Evolutionary conservation across 2,113 vertebrate species (phyloP), one percentile per base, ranked within the genome.

Genomic region (Otolemur garnettii): DNA sequence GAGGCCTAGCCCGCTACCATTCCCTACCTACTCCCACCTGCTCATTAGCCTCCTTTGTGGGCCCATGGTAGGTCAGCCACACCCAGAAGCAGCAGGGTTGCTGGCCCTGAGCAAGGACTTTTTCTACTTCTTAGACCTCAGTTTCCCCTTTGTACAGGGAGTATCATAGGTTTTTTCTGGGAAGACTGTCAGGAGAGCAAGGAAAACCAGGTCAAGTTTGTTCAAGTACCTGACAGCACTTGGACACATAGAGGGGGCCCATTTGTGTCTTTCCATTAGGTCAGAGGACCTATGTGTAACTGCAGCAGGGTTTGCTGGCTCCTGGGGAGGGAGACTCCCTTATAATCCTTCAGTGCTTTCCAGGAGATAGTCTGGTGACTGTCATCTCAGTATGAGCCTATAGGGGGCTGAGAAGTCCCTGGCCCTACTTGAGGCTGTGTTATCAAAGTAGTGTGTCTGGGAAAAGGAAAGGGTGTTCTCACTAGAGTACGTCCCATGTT

Each of bases 401-500:
- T 64, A 10, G 68, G 71, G 80, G 55, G 28, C 64, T 59, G 24
- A 75, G 89, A 24, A 19, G 42, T 86, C 57, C 2, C 7, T 45
- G 62, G 87, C 62, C 11, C 17, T n/a, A 87, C 30, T 19, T 5
- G 19, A 88, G 38, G 57, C 35, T 69, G 17, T 55, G 17, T 93
- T 80, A 86, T 17, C 72, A 80, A 78, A 95, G 91, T 42, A 24
- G 77, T 42, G 13, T 17, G 80, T 74, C 85, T 77, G 60, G 77
- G 33, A 8, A 33, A 87, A 57, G 21, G 57, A 33, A 71, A 14
- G 26, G 30, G 4, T 60, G 53, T 35, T 83, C 24, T 45, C 94
- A 42, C 64, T 84, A 38, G 30, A n/a, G 15, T 38, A 64, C n/a
- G 55, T 53, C 78, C 28, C 60, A 78, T 0, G 7, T 60, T 90